Conservation (phyloP, 2,113 vertebrate species). For the Sciurus niger region DNA sequence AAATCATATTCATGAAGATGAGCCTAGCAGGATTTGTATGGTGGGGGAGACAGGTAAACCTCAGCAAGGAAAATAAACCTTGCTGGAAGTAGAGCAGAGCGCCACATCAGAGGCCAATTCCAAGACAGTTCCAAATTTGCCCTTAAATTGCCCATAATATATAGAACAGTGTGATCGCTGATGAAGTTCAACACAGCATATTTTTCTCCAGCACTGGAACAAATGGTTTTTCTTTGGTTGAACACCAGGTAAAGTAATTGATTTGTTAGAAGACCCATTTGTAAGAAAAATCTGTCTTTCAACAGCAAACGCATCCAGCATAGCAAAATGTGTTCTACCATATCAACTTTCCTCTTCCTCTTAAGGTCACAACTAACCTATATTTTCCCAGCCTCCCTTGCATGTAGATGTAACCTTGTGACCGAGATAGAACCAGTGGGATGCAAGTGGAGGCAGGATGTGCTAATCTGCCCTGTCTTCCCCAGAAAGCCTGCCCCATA, state of each 20-base stretch:
- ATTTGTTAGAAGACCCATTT: neutral
- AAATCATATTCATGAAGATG: neutral
- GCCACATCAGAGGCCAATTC: neutral
- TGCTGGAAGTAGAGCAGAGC: neutral
- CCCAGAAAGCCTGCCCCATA: neutral
- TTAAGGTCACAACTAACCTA: neutral
- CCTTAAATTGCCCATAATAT: neutral
- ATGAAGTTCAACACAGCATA: neutral
- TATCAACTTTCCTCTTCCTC: neutral
- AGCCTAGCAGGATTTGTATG: neutral
- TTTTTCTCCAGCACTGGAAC: neutral
- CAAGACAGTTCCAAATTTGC: neutral
- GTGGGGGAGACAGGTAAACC: neutral
- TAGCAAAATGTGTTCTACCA: neutral
- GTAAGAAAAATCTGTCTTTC: neutral
- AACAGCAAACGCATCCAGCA: neutral
- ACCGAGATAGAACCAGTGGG: neutral
- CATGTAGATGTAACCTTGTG: neutral
- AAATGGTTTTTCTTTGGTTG: slow-evolving; percentile 18
- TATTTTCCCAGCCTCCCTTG: neutral
- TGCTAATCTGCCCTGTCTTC: neutral
- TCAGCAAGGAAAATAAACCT: neutral
- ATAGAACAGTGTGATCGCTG: neutral
- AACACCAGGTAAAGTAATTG: neutral
- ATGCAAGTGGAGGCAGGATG: neutral